Conservation (phyloP, 1,140 invertebrate genomes). For the Thalassaphorura encarpata region DNA sequence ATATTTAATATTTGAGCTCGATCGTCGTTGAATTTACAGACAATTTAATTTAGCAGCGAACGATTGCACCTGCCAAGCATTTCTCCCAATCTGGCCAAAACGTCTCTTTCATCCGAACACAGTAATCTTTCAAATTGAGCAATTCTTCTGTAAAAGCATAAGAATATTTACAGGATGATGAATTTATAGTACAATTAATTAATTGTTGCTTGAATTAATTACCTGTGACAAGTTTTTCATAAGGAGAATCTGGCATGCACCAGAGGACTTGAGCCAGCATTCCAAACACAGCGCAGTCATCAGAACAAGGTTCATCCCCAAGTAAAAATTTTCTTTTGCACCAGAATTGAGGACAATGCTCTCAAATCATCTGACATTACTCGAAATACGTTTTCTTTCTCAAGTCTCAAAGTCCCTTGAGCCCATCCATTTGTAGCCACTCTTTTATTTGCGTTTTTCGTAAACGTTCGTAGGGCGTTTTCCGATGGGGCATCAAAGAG, state of each 20-base stretch:
- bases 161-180: too few species aligned
- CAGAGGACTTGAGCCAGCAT: conserved; percentile 38
- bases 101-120: background rate
- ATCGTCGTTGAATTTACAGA: too few species aligned
- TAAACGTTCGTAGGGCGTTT: background rate
- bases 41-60: too few species aligned
- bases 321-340: conserved; percentile 36
- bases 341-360: conserved; percentile 19
- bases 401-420: background rate
- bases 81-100: background rate
- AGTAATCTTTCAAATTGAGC: background rate
- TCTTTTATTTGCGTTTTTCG: background rate
- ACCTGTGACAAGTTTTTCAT: conserved; percentile 34
- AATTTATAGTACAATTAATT: too few species aligned
- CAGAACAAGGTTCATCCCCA: conserved; percentile 38
- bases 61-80: too few species aligned
- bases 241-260: conserved; percentile 36
- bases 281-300: conserved; percentile 41
- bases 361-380: conserved; percentile 1
- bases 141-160: background rate
- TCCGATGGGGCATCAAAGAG: background rate
- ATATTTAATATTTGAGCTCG: too few species aligned
- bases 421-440: too few species aligned
- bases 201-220: too few species aligned
- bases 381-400: background rate